phyloP scores from a whole-genome alignment of 2,888 invertebrate genomes.

The Melipona bicolor region DNA sequence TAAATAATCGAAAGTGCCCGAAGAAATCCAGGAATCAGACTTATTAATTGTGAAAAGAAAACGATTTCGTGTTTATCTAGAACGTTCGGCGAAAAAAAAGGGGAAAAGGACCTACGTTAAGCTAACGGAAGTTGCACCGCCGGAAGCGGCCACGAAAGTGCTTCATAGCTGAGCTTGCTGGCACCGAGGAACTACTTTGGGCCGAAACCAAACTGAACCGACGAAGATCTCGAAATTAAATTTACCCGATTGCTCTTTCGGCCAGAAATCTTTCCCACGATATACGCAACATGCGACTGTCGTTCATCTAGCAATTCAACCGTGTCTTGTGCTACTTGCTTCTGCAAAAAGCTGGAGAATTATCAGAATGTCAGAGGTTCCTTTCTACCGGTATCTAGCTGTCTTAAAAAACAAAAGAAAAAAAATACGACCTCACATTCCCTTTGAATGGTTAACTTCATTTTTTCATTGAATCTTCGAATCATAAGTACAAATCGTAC shows the following conservation, averaged over 20 bases:
- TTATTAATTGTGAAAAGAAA: neutral
- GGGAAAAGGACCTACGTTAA: conserved; percentile 13
- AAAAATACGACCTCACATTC: conserved; percentile 15
- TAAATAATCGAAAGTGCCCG: too few species aligned
- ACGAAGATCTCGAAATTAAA: conserved; percentile 57
- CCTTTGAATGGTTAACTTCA: neutral
- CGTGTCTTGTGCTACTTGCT: conserved; percentile 36
- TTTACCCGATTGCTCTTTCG: conserved; percentile 50
- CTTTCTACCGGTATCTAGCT: conserved; percentile 19
- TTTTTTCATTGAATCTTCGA: neutral
- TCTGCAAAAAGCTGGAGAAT: conserved; percentile 53
- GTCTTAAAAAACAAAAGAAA: neutral
- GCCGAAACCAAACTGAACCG: conserved; percentile 40
- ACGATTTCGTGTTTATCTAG: conserved; percentile 40
- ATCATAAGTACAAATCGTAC: neutral
- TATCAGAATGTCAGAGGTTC: conserved; percentile 51
- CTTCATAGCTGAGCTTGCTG: conserved; percentile 30
- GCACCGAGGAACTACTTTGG: conserved; percentile 49
- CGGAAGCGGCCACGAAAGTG: conserved; percentile 49
- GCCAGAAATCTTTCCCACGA: conserved; percentile 36
- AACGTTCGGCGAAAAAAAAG: conserved; percentile 10
- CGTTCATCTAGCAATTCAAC: conserved; percentile 1
- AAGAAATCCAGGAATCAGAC: neutral
- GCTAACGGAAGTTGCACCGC: conserved; percentile 46
- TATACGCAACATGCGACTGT: conserved; percentile 32